A percentile compares a stretch with the other conserved stretches of the same genome.
Evolutionary conservation across 2,113 vertebrate species (phyloP).

Genomic region (Campylorhamphus procurvoides): DNA sequence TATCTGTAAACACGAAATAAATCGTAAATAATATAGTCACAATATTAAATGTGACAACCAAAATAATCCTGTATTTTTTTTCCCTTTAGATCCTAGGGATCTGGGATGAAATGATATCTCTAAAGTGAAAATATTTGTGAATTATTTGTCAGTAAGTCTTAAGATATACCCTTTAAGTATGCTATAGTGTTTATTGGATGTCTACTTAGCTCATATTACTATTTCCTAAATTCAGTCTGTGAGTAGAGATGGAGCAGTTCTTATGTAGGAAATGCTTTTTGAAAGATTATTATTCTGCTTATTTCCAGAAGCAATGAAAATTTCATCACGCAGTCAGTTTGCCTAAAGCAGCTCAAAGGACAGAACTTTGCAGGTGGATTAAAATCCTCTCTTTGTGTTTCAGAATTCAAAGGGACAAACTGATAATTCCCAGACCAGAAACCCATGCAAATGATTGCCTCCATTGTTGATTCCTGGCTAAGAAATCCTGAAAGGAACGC

Average conservation of each 20-base stretch:
- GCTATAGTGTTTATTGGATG: background rate
- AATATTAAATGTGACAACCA: background rate
- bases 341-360: background rate
- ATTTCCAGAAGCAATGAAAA: conserved; percentile 13
- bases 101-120: background rate
- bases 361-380: background rate
- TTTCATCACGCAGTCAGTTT: background rate
- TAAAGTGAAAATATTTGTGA: background rate
- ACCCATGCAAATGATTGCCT: background rate
- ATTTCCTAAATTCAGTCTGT: background rate
- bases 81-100: background rate
- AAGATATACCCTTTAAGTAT: background rate
- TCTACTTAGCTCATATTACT: background rate
- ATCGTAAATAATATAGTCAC: background rate
- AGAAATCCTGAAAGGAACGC: background rate
- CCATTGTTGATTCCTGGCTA: background rate
- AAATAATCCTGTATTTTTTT: background rate
- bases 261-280: background rate
- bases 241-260: background rate
- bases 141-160: background rate
- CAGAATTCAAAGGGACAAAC: background rate
- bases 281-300: background rate
- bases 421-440: background rate
- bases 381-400: background rate
- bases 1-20: background rate